These are phyloP conservation scores for Istiophorus platypterus DNA, from an alignment of 2,113 vertebrate species.

Conservation along the genomic window DNA sequence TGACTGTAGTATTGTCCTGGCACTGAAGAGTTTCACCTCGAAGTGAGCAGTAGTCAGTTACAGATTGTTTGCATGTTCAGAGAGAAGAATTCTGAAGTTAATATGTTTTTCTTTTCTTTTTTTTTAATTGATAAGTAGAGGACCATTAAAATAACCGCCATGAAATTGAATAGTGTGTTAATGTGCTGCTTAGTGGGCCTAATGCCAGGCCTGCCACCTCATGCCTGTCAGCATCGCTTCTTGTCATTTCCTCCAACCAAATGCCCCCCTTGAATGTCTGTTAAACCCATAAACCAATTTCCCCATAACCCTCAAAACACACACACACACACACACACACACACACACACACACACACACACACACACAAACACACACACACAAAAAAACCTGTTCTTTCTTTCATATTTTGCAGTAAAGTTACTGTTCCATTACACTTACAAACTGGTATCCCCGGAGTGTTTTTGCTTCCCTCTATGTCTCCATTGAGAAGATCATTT, in stretches of 20 bases:
- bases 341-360: not conserved
- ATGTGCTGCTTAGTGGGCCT: conserved; percentile 50
- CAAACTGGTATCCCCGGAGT: conserved; percentile 13
- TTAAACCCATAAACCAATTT: conserved; percentile 44
- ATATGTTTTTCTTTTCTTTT: conserved; percentile 23
- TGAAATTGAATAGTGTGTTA: conserved; percentile 75
- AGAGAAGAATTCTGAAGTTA: conserved; percentile 47
- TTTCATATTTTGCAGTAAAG: conserved; percentile 36
- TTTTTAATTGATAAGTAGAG: conserved; percentile 25
- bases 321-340: not conserved
- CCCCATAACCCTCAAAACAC: not conserved
- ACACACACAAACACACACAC: conserved; percentile 23
- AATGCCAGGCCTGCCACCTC: conserved; percentile 58
- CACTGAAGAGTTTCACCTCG: conserved; percentile 7
- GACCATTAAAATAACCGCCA: conserved; percentile 66
- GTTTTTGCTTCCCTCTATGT: not conserved
- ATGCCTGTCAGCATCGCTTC: conserved; percentile 57
- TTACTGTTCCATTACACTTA: conserved; percentile 19
- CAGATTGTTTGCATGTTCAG: conserved; percentile 57
- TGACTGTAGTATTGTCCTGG: conserved; percentile 61
- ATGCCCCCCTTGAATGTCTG: conserved; percentile 38
- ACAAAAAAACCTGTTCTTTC: not conserved
- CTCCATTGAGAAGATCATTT: conserved; percentile 11
- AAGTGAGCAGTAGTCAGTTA: conserved; percentile 45
- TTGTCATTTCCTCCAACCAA: conserved; percentile 52